Base-by-base conservation (phyloP, 2,113 vertebrate species). In the Myotis davidii region DNA sequence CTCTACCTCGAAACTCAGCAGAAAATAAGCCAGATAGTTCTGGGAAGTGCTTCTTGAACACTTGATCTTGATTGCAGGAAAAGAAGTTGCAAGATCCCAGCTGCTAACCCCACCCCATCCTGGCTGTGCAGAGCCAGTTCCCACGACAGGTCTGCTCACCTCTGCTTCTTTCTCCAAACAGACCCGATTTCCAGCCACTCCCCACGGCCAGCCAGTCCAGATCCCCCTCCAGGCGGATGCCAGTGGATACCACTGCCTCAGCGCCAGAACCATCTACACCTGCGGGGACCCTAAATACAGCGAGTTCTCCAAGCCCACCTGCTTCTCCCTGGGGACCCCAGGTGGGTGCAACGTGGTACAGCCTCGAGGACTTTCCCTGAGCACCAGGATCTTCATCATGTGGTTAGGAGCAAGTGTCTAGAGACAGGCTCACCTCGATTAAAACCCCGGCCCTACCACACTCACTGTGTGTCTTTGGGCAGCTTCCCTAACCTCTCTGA, bases 221-320 rank as follows among this genome's bases (percentile, higher is more conserved):
- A 88, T 98, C 70, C 81, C 90, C 14, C 94, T 97, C 14, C 95
- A 77, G 17, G 77, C 29, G 7, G 39, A 11, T 3, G 4, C 90
- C 70, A 18, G 2, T 0, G 86, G 96, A 16, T 14, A 4, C 34
- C 59, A 96, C 82, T 98, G 97, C 82, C n/a, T 97, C 76, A 93
- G 95, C 0, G 97, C 96, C 92, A 96, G 96, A 45, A 97, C 97
- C 23, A 6, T 95, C 92, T 96, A 97, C 20, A 74, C 82, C 61
- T 17, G 78, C 1, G 69, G 4, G 10, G 10, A 1, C 42, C 9
- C n/a, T n/a, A 97, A 92, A 54, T 96, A 95, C 90, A 98, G 97
- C 85, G 2, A 39, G 61, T 96, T 96, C 93, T 97, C 97, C 0
- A 20, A 77, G 50, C 94, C 97, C 29, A 61, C 4, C 45, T 98